Evolutionary conservation across 2,888 invertebrate species (phyloP).

Genomic region (Ophion ventricosus): DNA sequence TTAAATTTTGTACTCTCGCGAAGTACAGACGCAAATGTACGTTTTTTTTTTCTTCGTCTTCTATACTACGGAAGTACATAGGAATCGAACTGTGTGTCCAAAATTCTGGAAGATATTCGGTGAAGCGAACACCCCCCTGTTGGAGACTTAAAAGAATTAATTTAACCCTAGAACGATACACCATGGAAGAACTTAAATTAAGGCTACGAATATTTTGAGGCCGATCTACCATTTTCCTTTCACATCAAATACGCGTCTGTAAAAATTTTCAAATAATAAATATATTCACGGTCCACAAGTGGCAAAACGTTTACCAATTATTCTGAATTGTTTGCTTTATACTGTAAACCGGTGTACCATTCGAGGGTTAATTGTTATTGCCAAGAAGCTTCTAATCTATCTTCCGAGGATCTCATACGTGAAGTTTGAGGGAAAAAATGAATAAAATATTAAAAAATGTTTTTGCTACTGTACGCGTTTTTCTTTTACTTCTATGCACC

Average conservation of each 20-base stretch:
- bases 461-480: background rate
- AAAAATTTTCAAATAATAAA: background rate
- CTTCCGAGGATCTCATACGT: slow-evolving; percentile 1
- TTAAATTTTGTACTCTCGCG: slow-evolving; percentile 14
- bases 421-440: slow-evolving; percentile 2
- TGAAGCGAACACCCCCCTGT: slow-evolving; percentile 53
- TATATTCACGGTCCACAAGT: background rate
- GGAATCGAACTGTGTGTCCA: slow-evolving; percentile 52
- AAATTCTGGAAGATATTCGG: slow-evolving; percentile 48
- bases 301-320: background rate
- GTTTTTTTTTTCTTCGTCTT: slow-evolving; percentile 9
- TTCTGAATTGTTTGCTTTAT: background rate
- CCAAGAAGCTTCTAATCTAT: slow-evolving; percentile 10
- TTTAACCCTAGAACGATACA: background rate
- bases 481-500: slow-evolving; percentile 22
- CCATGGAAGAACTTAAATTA: background rate
- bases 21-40: slow-evolving; percentile 27
- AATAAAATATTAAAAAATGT: background rate
- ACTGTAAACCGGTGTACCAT: background rate
- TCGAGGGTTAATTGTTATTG: background rate
- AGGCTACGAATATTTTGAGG: background rate
- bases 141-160: background rate
- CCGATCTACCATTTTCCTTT: background rate
- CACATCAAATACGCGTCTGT: background rate
- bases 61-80: slow-evolving; percentile 48